These are phyloP conservation scores for Hymenopus coronatus DNA, from an alignment of 2,888 invertebrate species.

Conservation along the genomic window DNA sequence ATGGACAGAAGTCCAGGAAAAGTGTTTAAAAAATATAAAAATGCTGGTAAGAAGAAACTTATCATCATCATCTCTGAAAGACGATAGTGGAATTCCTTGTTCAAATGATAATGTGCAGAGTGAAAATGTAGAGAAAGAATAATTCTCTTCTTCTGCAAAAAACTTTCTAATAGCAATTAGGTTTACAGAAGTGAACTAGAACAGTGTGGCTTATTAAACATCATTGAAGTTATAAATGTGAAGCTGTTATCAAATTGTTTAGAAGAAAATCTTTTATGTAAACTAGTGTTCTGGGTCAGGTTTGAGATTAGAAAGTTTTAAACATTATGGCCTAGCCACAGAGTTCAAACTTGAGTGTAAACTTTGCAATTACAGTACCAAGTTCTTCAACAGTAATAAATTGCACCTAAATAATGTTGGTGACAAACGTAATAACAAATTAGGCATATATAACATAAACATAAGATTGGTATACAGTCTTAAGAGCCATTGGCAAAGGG, in stretches of 20 bases:
- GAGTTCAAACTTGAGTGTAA: neutral
- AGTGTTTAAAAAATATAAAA: no score
- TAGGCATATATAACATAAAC: neutral
- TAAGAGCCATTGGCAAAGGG: neutral
- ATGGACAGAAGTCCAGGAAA: no score
- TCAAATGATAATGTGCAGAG: no score
- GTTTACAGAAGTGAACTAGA: neutral
- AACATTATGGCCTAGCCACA: neutral
- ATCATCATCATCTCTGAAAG: no score
- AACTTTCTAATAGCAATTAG: neutral
- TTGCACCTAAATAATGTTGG: neutral
- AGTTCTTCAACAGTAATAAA: neutral
- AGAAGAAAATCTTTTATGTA: neutral
- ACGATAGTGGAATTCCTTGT: no score
- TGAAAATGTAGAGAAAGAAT: no score
- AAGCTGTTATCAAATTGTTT: neutral
- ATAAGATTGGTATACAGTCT: neutral
- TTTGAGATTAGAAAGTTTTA: neutral
- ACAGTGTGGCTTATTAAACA: neutral
- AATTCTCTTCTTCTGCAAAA: no score
- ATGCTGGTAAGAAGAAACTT: no score
- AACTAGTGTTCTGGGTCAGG: neutral
- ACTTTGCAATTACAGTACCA: neutral
- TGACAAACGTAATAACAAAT: neutral
- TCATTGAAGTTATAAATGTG: neutral